Conservation (phyloP, 2,888 invertebrate genomes). For the Phymatocera aterrima region DNA sequence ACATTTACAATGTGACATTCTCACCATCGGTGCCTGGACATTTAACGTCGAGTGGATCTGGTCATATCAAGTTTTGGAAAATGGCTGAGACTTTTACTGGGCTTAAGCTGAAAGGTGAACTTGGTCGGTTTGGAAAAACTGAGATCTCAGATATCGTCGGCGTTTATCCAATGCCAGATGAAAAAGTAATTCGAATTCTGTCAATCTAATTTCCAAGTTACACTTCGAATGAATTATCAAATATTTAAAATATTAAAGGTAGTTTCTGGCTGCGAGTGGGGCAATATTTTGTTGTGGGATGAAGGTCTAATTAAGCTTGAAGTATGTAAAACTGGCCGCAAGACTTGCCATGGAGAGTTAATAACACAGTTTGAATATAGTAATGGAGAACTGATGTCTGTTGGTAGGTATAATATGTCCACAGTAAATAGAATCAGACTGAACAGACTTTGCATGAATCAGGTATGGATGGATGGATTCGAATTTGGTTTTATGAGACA, state of each 20-base stretch:
- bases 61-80: constrained; percentile 95
- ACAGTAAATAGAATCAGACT: no score
- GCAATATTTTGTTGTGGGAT: constrained; percentile 94
- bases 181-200: constrained; percentile 80
- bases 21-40: constrained; percentile 88
- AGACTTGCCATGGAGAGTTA: constrained; percentile 84
- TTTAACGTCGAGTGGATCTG: constrained; percentile 85
- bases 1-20: constrained; percentile 87
- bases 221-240: constrained; percentile 23
- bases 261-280: constrained; percentile 92
- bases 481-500: constrained; percentile 93
- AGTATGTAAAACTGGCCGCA: constrained; percentile 83
- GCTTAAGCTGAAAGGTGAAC: constrained; percentile 89
- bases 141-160: constrained; percentile 93
- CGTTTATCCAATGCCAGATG: constrained; percentile 90
- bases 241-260: constrained; percentile 75
- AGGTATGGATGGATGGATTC: constrained; percentile 86
- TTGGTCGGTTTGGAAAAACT: constrained; percentile 95
- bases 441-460: constrained; percentile 52
- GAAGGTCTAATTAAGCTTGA: constrained; percentile 91
- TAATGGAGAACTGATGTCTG: constrained; percentile 77
- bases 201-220: background rate
- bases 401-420: constrained; percentile 77
- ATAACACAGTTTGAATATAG: constrained; percentile 81
- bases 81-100: constrained; percentile 95